Evolutionary conservation across 2,888 invertebrate species (phyloP).

Genomic region (Nephrotoma guestfalica): DNA sequence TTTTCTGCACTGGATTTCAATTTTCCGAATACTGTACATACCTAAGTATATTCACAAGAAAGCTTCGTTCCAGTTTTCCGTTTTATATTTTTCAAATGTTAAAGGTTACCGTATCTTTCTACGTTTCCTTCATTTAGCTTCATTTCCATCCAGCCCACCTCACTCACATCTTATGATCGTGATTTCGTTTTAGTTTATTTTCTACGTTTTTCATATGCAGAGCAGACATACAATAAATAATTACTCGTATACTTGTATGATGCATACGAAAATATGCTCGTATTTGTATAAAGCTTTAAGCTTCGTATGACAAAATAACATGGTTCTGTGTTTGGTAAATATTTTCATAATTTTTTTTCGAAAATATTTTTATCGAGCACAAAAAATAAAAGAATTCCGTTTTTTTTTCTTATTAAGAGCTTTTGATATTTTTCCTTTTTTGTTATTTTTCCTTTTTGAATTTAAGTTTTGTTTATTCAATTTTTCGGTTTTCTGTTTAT

Average conservation of each 20-base stretch:
- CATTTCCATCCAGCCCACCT: neutral
- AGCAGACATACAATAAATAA: neutral
- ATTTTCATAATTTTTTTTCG: neutral
- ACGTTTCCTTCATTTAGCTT: neutral
- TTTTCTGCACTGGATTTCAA: neutral
- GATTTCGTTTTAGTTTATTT: neutral
- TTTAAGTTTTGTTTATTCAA: neutral
- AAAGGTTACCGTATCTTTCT: neutral
- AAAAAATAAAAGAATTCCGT: neutral
- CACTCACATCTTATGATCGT: neutral
- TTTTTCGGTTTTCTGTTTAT: neutral
- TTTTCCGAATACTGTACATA: neutral
- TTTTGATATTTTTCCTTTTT: neutral
- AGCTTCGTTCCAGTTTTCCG: neutral
- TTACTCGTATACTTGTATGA: neutral
- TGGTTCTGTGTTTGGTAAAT: neutral
- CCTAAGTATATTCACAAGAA: neutral
- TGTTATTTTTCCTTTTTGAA: neutral
- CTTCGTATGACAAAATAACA: neutral
- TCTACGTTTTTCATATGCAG: neutral
- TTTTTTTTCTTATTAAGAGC: neutral
- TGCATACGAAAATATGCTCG: neutral
- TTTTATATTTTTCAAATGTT: neutral
- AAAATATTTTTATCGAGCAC: neutral
- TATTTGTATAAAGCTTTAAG: neutral